Conservation (phyloP, 2,888 invertebrate genomes). For the Anaspis maculata region DNA sequence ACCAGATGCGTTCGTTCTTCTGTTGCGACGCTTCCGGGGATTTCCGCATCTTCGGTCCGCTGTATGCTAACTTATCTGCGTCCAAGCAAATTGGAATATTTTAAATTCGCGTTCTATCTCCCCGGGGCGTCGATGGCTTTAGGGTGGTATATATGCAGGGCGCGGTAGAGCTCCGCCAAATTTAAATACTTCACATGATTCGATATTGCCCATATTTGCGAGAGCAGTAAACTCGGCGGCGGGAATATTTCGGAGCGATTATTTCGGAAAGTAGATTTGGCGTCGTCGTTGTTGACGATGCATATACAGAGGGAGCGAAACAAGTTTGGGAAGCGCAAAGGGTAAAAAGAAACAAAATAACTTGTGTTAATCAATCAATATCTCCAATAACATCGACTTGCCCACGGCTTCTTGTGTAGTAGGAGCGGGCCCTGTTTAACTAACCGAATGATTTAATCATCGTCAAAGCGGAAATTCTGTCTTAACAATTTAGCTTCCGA, state of each 20-base stretch:
- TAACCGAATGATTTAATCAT: constrained; percentile 45
- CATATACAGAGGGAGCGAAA: no score
- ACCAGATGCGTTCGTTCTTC: constrained; percentile 15
- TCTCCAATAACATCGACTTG: constrained; percentile 36
- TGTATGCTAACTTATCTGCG: constrained; percentile 34
- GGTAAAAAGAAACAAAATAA: constrained; percentile 3
- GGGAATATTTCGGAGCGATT: no score
- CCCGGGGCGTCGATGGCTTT: constrained; percentile 25
- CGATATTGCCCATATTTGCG: constrained; percentile 18
- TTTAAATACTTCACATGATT: constrained; percentile 29
- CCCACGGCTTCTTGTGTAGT: constrained; percentile 33
- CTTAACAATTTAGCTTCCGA: constrained; percentile 43
- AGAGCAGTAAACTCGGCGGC: neutral
- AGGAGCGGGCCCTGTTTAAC: constrained; percentile 39
- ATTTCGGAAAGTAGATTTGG: no score
- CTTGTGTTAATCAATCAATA: constrained; percentile 44
- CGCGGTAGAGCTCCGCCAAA: constrained; percentile 19
- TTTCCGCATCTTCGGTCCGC: constrained; percentile 11
- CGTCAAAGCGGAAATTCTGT: constrained; percentile 42
- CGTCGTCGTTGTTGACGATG: no score
- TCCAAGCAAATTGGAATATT: constrained; percentile 39
- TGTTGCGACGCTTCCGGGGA: neutral
- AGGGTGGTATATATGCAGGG: constrained; percentile 14
- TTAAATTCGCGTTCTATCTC: constrained; percentile 35
- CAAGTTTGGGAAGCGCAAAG: no score